Evolutionary conservation across 2,888 invertebrate species (phyloP), one percentile per base, ranked within the genome.

Genomic region (Disparrhopalites patrizii): DNA sequence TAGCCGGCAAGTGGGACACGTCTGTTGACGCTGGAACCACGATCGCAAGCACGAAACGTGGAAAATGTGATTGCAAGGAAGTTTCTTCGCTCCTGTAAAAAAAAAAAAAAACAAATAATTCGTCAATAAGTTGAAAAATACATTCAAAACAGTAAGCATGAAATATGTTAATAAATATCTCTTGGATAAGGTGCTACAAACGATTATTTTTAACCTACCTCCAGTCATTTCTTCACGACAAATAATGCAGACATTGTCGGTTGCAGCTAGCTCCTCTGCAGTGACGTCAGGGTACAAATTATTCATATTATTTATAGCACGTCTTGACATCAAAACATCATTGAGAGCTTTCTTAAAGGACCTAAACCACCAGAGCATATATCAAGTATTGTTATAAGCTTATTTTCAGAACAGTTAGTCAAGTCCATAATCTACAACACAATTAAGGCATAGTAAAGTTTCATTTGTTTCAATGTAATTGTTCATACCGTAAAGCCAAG

Each of bases 1-100:
- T 71, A 96, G 84, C 15, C 97, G 86, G 79, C 99, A 99, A 3
- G 99, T 99, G 1, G 99, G 99, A 78, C 99, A 99, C 3, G 99
- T 99, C 82, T 99, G 99, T 79, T 99, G 99, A 8, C 99, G 86
- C 82, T 99, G 99, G 82, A 99, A 99, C 99, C 99, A 99, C 40
- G 96, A 94, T 56, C 98, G 87, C 63, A 99, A 84, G 80, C 99
- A 99, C 62, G 92, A 90, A 52, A 96, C 92, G 81, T 99, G 99
- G 84, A 99, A 99, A 77, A 99, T 98, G 80, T 99, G 99, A 79
- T 95, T 95, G 82, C 99, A 99, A 0, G 99, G 98, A 71, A 99
- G 81, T 79, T 97, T 98, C 81, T 99, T 99, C 43, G 96, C 90
- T 58, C 86, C 87, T 71, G 83, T 81, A 3, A 84, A 79, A 77